Percentiles rank a stretch among this genome's conserved stretches.
phyloP scores from a whole-genome alignment of 2,113 vertebrate species.

The Caracal caracal region DNA sequence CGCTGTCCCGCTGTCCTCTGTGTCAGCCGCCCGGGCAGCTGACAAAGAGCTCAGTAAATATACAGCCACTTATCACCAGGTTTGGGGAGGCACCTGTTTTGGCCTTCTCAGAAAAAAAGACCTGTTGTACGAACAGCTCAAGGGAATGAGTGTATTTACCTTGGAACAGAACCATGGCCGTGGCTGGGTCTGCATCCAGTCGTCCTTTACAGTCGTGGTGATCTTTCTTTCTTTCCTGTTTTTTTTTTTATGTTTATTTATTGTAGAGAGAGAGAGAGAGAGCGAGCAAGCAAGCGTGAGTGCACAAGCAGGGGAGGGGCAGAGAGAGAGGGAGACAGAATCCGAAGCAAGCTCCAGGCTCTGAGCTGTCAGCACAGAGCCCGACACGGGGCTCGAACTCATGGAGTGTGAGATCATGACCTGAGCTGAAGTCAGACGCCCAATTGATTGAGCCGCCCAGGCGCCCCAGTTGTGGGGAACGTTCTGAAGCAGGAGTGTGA shows the following conservation, averaged over 20 bases:
- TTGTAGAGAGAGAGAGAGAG: no score
- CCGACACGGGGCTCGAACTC: no score
- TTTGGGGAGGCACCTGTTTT: not conserved
- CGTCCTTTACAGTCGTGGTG: rapidly evolving
- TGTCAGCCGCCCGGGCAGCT: no score
- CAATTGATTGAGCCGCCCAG: no score
- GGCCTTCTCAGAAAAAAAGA: not conserved
- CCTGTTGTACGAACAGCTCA: not conserved
- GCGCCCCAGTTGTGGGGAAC: rapidly evolving
- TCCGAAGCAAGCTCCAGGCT: no score
- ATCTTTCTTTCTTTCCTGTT: not conserved
- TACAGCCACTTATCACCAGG: not conserved
- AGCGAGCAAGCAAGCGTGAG: no score
- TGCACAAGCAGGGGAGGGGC: no score
- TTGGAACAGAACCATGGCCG: not conserved
- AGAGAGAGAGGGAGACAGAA: no score
- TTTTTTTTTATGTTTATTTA: no score
- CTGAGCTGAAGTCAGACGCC: no score
- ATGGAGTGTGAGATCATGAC: no score
- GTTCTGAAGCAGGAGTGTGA: not conserved
- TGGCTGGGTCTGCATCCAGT: not conserved
- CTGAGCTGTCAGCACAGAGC: no score
- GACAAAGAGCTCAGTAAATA: not conserved
- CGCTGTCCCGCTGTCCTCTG: rapidly evolving
- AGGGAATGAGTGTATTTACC: not conserved